Conservation (phyloP, 2,797 vertebrate species). For the Enteromius thamalakanensis region DNA sequence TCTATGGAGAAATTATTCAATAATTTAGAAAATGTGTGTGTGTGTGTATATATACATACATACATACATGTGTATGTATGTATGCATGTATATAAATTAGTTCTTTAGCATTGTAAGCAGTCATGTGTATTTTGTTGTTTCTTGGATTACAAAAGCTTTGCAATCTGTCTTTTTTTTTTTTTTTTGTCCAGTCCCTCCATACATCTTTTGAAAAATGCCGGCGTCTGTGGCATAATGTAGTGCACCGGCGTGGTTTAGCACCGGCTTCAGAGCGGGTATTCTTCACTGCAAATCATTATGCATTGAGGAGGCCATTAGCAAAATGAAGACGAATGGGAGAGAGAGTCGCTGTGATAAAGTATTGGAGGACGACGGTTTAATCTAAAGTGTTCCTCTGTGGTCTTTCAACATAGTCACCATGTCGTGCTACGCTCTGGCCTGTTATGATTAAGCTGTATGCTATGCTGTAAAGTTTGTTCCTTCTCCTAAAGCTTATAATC, state of each 20-base stretch:
- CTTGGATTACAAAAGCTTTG: constrained; percentile 1
- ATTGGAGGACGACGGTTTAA: constrained; percentile 67
- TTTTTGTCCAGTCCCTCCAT: constrained; percentile 54
- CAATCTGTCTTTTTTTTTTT: neutral
- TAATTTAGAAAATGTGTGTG: neutral
- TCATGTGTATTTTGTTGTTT: neutral
- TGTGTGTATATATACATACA: no score
- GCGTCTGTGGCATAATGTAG: constrained; percentile 66
- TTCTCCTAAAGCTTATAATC: constrained; percentile 26
- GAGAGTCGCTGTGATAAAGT: constrained; percentile 73
- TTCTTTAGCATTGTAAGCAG: neutral
- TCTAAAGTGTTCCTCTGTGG: constrained; percentile 63
- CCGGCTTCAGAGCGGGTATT: constrained; percentile 75
- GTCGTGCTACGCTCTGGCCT: constrained; percentile 15
- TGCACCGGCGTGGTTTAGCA: constrained; percentile 74
- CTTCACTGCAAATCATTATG: constrained; percentile 82
- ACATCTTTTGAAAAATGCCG: constrained; percentile 75
- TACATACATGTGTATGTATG: no score
- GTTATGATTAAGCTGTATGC: constrained; percentile 26
- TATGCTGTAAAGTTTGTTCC: neutral
- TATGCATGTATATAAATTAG: no score
- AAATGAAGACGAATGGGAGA: constrained; percentile 81
- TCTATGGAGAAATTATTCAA: neutral
- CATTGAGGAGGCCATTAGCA: constrained; percentile 84
- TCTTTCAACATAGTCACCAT: constrained; percentile 56